A percentile compares a stretch with the other conserved stretches of the same genome.
These are phyloP conservation scores for Uropetala carovei DNA, from an alignment of 2,888 invertebrate species.

Conservation along the genomic window DNA sequence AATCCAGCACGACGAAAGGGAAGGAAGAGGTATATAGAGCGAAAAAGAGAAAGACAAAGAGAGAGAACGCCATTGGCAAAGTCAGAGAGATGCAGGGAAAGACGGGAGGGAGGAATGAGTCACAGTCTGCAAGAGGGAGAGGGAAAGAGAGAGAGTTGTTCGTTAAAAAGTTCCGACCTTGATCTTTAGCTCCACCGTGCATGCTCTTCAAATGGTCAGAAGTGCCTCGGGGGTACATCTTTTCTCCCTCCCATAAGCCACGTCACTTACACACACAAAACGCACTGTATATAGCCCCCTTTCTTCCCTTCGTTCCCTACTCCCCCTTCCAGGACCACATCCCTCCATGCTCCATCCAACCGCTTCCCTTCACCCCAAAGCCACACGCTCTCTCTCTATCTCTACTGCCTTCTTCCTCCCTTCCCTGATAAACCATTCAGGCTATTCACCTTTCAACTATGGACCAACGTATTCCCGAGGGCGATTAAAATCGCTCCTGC, in stretches of 20 bases:
- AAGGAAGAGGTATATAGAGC: not conserved
- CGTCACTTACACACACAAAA: not conserved
- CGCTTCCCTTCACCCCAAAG: not conserved
- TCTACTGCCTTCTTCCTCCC: not conserved
- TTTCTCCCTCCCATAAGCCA: not conserved
- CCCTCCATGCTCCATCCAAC: not conserved
- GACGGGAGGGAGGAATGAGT: not conserved
- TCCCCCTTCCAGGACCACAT: not conserved
- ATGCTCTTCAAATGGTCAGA: slow-evolving; percentile 25
- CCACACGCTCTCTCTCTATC: not conserved
- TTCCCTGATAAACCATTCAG: slow-evolving; percentile 9
- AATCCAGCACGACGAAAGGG: not conserved
- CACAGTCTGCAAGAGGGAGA: not conserved
- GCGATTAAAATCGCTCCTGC: not conserved
- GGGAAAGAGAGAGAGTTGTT: not conserved
- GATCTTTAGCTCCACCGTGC: not conserved
- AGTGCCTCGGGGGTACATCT: slow-evolving; percentile 4
- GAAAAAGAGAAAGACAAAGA: not conserved
- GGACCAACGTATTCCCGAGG: slow-evolving; percentile 26
- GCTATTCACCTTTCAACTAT: slow-evolving; percentile 29
- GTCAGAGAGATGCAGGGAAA: not conserved
- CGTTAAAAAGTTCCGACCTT: slow-evolving; percentile 29
- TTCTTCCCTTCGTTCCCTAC: not conserved
- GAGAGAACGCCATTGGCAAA: slow-evolving; percentile 3
- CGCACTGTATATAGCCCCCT: not conserved